Evolutionary conservation across 2,113 vertebrate species (phyloP), one percentile per base, ranked within the genome.

Genomic region (Parotia lawesii): DNA sequence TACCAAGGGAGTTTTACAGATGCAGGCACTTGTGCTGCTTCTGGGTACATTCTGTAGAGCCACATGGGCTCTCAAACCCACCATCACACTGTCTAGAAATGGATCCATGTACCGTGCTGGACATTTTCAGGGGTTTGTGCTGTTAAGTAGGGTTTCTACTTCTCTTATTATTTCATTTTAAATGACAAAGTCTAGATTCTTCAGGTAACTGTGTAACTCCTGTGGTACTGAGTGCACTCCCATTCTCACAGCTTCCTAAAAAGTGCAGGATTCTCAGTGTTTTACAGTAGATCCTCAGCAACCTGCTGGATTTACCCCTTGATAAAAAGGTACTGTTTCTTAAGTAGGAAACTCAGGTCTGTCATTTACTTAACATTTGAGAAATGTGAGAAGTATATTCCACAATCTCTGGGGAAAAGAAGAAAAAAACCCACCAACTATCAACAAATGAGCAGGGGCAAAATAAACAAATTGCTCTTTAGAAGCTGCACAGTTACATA

Each of bases 381-480:
- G 37, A 93, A 62, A 44, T 33, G 18, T 48, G 16, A 58, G 8
- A 65, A 37, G 16, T 40, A 47, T 82, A 86, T 65, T 75, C 56
- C 24, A 45, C 1, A 14, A 33, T 87, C 64, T 40, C 35, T 38
- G 42, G 9, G 22, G 31, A 58, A 84, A 92, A 66, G 6, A 13
- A 64, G 27, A 15, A 60, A 67, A 71, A 61, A 5, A 5, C 2
- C 33, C 25, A 57, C 5, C 24, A 87, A 69, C 10, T 15, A 81
- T 21, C 58, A 74, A 67, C 51, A 61, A 51, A 73, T 37, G 50
- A 89, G 44, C 70, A 77, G 33, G 22, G 29, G 11, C 7, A 50
- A 95, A 76, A 73, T 80, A 62, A 93, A 89, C 42, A 69, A 65
- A 79, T 42, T 83, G 82, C 27, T 87, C 54, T 96, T 88, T 74